Conservation (phyloP, 2,888 invertebrate genomes). For the Oscheius myriophilus region DNA sequence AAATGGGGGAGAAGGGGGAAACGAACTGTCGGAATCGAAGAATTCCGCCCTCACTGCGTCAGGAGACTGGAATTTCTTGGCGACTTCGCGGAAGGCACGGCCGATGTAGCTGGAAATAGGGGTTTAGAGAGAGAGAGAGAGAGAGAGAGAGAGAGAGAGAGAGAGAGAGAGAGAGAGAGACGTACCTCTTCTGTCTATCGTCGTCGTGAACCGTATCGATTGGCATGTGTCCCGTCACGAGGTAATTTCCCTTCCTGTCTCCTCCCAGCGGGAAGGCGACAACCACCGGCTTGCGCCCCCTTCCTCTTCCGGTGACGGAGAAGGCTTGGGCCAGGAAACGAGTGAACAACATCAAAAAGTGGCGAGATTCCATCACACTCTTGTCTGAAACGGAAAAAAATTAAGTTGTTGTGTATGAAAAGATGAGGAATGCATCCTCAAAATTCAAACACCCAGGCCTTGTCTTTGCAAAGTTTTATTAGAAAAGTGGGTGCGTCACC, state of each 20-base stretch:
- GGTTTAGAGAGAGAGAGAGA: too few relatives aligned
- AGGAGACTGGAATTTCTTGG: constrained; percentile 29
- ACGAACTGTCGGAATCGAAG: constrained; percentile 47
- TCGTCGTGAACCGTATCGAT: constrained; percentile 47
- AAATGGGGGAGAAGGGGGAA: neutral
- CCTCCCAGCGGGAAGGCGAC: constrained; percentile 46
- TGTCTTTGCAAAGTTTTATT: too few relatives aligned
- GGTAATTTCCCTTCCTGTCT: constrained; percentile 41
- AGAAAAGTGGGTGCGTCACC: too few relatives aligned
- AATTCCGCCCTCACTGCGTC: constrained; percentile 30
- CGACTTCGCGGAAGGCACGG: constrained; percentile 50
- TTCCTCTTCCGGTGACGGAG: constrained; percentile 28
- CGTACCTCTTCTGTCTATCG: constrained; percentile 50
- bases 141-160: too few relatives aligned
- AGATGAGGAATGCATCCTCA: too few relatives aligned
- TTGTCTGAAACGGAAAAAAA: constrained; percentile 4
- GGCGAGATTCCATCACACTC: constrained; percentile 38
- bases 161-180: too few relatives aligned
- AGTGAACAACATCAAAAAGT: constrained; percentile 51
- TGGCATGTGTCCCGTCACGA: constrained; percentile 58
- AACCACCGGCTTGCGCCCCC: constrained; percentile 48
- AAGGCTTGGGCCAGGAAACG: constrained; percentile 49
- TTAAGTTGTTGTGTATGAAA: too few relatives aligned
- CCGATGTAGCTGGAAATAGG: constrained; percentile 51
- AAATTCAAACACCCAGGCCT: too few relatives aligned